Evolutionary conservation across 2,888 invertebrate species (phyloP).

Genomic region (Cataglyphis rosenhaueri): DNA sequence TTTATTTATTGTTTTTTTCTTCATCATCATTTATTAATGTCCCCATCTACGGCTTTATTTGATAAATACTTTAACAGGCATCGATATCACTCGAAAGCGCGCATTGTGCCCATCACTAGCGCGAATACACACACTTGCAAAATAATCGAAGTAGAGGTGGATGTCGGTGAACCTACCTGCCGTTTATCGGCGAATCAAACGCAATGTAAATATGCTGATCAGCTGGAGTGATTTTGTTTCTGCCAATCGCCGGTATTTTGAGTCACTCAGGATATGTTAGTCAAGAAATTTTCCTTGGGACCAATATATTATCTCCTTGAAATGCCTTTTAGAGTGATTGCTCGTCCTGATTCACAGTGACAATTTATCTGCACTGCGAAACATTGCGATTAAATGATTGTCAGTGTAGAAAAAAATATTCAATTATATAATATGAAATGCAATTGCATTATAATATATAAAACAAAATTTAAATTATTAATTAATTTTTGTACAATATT

Average conservation of each 20-base stretch:
- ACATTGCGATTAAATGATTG: conserved; percentile 27
- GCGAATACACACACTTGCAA: conserved; percentile 12
- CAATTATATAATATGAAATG: neutral
- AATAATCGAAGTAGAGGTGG: neutral
- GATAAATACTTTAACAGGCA: neutral
- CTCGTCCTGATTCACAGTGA: conserved; percentile 32
- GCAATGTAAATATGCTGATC: conserved; percentile 35
- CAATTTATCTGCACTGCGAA: conserved; percentile 31
- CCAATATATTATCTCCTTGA: conserved; percentile 1
- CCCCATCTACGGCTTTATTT: neutral
- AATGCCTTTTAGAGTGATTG: conserved; percentile 15
- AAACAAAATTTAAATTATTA: neutral
- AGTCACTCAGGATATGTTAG: conserved; percentile 3
- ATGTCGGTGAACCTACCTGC: conserved; percentile 41
- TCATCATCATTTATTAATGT: neutral
- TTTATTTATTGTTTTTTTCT: neutral
- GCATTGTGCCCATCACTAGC: conserved; percentile 37
- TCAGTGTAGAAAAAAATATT: neutral
- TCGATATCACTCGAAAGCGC: neutral
- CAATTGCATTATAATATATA: neutral
- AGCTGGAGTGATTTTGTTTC: conserved; percentile 46
- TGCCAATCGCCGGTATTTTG: conserved; percentile 31
- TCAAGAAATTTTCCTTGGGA: conserved; percentile 4
- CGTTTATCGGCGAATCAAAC: conserved; percentile 31
- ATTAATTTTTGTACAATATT: neutral